phyloP scores from a whole-genome alignment of 2,113 vertebrate genomes.

The Uria lomvia region DNA sequence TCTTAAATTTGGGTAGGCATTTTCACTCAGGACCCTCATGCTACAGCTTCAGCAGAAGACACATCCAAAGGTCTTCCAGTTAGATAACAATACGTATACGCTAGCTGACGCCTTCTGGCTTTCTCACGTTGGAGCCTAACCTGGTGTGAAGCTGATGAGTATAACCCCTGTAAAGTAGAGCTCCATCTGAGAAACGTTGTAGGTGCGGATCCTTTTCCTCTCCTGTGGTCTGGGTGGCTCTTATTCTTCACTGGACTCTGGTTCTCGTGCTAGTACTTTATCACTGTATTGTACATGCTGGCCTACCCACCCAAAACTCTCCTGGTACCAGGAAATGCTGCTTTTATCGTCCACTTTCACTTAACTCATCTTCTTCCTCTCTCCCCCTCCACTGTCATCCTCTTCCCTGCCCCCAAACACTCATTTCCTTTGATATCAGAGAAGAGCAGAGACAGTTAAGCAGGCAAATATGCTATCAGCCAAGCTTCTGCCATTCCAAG shows the following conservation, averaged over 20 bases:
- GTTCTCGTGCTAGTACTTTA: neutral
- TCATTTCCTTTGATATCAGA: neutral
- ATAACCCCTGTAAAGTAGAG: neutral
- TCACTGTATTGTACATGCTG: neutral
- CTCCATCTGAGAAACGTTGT: neutral
- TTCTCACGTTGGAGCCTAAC: neutral
- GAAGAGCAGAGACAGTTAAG: neutral
- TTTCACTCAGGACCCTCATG: neutral
- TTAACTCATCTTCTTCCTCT: neutral
- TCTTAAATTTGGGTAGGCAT: neutral
- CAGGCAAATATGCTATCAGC: neutral
- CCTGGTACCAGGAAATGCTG: neutral
- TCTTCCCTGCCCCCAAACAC: neutral
- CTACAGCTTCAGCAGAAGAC: neutral
- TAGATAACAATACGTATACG: fast-evolving
- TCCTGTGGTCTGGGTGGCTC: neutral
- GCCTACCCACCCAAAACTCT: neutral
- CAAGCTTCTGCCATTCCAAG: neutral
- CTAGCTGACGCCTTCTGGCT: neutral
- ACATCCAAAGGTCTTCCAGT: neutral
- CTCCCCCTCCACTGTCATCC: neutral
- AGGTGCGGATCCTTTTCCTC: neutral
- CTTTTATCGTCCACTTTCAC: neutral
- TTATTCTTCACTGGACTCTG: neutral
- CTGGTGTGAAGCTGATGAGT: neutral